These are phyloP conservation scores for Deroptyus accipitrinus DNA, from an alignment of 2,113 vertebrate genomes.

Conservation along the genomic window DNA sequence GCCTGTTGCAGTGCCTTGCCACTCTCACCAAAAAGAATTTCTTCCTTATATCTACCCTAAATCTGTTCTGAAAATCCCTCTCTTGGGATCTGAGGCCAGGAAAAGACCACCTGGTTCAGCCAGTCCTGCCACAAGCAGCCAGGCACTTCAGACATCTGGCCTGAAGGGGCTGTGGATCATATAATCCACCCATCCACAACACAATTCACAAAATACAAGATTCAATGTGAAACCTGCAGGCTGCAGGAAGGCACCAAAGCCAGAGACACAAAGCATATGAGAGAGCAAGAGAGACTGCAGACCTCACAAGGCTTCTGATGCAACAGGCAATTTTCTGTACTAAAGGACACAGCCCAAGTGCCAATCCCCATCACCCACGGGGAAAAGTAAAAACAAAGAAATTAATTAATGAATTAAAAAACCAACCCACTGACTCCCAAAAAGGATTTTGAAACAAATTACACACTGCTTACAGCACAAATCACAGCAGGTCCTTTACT, in stretches of 20 bases:
- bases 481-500: not conserved
- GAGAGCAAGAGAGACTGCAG: not conserved
- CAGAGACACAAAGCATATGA: fast-evolving
- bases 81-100: not conserved
- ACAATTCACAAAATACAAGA: not conserved
- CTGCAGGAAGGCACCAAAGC: not conserved
- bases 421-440: not conserved
- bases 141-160: not conserved
- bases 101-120: not conserved
- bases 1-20: not conserved
- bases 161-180: not conserved
- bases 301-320: not conserved
- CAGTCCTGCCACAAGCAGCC: not conserved
- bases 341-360: not conserved
- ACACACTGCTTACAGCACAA: not conserved
- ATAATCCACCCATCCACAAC: not conserved
- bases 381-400: not conserved
- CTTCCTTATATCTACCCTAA: not conserved
- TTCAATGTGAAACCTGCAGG: not conserved
- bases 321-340: not conserved
- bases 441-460: not conserved
- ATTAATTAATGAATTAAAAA: not conserved
- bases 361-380: not conserved
- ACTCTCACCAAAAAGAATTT: not conserved
- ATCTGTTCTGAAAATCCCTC: not conserved